Evolutionary conservation across 1,140 invertebrate genomes (phyloP), one percentile per base, ranked within the genome.

Genomic region (Chrysomallon squamiferum): DNA sequence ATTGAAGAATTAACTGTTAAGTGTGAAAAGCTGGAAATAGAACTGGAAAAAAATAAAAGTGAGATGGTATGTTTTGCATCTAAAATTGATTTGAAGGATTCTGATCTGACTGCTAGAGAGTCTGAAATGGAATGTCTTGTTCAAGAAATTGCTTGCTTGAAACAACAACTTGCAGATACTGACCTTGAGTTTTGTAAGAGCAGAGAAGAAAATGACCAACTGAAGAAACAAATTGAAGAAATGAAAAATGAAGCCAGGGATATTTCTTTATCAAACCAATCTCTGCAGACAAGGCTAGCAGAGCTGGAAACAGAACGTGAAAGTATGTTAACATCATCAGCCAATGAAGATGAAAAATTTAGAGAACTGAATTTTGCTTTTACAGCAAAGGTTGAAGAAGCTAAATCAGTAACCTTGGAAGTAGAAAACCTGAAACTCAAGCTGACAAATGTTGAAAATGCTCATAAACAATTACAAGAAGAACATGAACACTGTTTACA

Each of bases 401-500:
- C 41, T 54, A 62, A 35, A 33, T 32, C 52, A 32, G 33, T 60
- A 32, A 20, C 20, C 11, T 62, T 33, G 13, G 32, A 49, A 59
- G 20, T 47, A 32, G 18, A 35, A 25, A 11, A 43, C 15, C 30
- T 65, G 38, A 38, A 65, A 50, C 13, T 30, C n/a, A 2, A 58
- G 22, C 15, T 65, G 18, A 18, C 30, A 35, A 45, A 25, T 20
- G 35, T 33, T n/a, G 25, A 47, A 32, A 33, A 62, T 20, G 29
- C 43, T 18, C 52, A 57, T 41, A 57, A 64, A n/a, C 33, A 61
- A 54, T n/a, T 62, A 38, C 59, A 52, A 47, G 50, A 22, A 41
- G 52, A 52, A 3, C 47, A 56, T 30, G 29, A n/a, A 18, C 45
- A 65, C 27, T 47, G 41, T 18, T 7, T 47, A 58, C 25, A 65